These are phyloP conservation scores for Megalopta genalis DNA, from an alignment of 1,140 invertebrate genomes.

Conservation along the genomic window DNA sequence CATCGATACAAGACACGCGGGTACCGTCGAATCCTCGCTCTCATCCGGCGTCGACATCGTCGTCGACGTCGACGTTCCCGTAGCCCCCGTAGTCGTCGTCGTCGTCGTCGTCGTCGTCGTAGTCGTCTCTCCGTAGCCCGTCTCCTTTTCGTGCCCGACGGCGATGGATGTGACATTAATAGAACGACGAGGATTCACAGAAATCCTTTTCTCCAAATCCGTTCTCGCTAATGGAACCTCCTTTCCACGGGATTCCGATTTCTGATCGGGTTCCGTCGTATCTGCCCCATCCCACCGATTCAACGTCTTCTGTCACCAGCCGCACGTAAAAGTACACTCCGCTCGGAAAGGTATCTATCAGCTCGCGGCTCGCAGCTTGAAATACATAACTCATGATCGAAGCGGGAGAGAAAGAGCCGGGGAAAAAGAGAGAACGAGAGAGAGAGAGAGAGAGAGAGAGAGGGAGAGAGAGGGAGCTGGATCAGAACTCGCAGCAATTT, in stretches of 20 bases:
- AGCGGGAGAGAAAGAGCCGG: not conserved
- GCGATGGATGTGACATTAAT: slow-evolving; percentile 62
- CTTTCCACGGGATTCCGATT: slow-evolving; percentile 55
- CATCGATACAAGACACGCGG: slow-evolving; percentile 50
- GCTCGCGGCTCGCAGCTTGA: not conserved
- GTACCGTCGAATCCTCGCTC: slow-evolving; percentile 40
- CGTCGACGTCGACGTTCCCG: no score
- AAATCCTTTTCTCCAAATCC: slow-evolving; percentile 62
- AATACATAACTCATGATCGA: slow-evolving; percentile 5
- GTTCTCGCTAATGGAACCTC: slow-evolving; percentile 55
- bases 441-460: no score
- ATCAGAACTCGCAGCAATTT: not conserved
- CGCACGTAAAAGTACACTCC: slow-evolving; percentile 18
- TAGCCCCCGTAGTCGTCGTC: no score
- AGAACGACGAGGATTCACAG: slow-evolving; percentile 57
- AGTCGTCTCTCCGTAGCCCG: not conserved
- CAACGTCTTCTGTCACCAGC: slow-evolving; percentile 19
- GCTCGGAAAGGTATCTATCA: slow-evolving; percentile 26
- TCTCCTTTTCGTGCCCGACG: slow-evolving; percentile 22
- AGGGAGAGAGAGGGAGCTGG: no score
- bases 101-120: no score
- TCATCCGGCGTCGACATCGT: not conserved
- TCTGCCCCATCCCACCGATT: not conserved
- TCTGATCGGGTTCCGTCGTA: slow-evolving; percentile 51
- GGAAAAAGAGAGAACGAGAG: no score